Base-by-base conservation (phyloP, 2,888 invertebrate species). In the Noctua janthe region DNA sequence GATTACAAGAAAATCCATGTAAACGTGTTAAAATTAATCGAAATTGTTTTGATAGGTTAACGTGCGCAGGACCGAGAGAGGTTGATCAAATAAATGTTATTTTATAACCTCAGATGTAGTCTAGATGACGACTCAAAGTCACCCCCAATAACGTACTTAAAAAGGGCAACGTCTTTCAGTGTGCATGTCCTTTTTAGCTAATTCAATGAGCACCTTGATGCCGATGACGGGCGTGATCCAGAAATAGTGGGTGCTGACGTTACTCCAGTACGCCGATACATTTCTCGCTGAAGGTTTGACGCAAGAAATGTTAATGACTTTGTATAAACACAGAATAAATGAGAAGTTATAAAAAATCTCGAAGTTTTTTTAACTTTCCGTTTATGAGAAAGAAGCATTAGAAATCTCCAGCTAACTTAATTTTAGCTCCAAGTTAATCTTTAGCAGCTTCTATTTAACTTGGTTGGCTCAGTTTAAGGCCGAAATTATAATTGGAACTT, bases 171-270 rank as follows among this genome's bases (percentile, higher is more conserved):
- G 91, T 86, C 89, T 91, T 86, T 88, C 80, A 84, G 82, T 72
- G 76, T 88, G 73, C 83, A 87, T 88, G 91, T 90, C 90, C 89
- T 92, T 92, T 92, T 90, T 91, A 89, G 91, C 91, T 91, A 91
- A 92, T 92, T 93, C 91, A 92, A 92, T 91, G 91, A 92, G 89
- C 93, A 94, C 93, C 92, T 94, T 92, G 92, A 92, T 89, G 88
- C 85, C 81, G 90, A 92, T 94, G 95, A 95, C 94, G 95, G 87
- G 79, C 79, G 90, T 77, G 90, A 78, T 92, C 94, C 94, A 94
- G 92, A 95, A 96, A 96, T 96, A 96, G 93, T 92, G 87, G 82
- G 87, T 87, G 91, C 93, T 94, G 94, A 95, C 95, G 95, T 93
- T 93, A 91, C 90, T 92, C 90, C 90, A 84, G 88, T 90, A 89